These are phyloP conservation scores for Pseudomugil tenellus DNA, from an alignment of 2,797 vertebrate genomes.

Conservation along the genomic window DNA sequence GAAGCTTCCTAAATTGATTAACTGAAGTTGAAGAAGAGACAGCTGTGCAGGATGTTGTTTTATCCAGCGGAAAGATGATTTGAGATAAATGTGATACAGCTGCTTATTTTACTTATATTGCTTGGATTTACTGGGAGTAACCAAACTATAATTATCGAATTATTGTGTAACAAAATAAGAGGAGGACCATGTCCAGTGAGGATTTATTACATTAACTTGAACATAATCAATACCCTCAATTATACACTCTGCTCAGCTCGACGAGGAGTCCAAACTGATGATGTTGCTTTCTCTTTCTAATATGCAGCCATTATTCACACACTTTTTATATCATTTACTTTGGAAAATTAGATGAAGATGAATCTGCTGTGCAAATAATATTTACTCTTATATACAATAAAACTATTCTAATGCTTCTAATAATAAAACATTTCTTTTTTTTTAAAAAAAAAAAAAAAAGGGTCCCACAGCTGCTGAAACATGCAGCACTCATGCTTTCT, in stretches of 20 bases:
- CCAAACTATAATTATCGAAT: constrained; percentile 43
- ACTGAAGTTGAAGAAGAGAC: constrained; percentile 61
- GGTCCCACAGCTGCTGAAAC: not conserved
- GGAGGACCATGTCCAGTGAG: constrained; percentile 28
- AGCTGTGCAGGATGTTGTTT: constrained; percentile 60
- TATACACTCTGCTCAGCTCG: not conserved
- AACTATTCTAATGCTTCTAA: not conserved
- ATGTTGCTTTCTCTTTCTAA: constrained; percentile 3
- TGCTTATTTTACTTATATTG: constrained; percentile 36
- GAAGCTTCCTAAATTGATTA: constrained; percentile 71
- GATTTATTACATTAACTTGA: constrained; percentile 34
- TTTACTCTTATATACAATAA: not conserved
- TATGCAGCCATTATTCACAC: constrained; percentile 2
- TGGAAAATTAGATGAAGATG: not conserved
- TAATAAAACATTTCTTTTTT: not conserved
- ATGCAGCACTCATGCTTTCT: too few species aligned
- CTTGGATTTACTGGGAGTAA: constrained; percentile 33
- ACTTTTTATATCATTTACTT: not conserved
- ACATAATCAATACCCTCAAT: constrained; percentile 11
- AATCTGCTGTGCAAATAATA: not conserved
- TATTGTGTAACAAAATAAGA: constrained; percentile 27
- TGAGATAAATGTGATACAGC: constrained; percentile 62
- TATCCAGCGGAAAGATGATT: constrained; percentile 64
- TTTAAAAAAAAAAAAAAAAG: too few species aligned
- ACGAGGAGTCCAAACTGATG: constrained; percentile 9